Conservation (phyloP, 2,888 invertebrate species). For the Clivina fossor region DNA sequence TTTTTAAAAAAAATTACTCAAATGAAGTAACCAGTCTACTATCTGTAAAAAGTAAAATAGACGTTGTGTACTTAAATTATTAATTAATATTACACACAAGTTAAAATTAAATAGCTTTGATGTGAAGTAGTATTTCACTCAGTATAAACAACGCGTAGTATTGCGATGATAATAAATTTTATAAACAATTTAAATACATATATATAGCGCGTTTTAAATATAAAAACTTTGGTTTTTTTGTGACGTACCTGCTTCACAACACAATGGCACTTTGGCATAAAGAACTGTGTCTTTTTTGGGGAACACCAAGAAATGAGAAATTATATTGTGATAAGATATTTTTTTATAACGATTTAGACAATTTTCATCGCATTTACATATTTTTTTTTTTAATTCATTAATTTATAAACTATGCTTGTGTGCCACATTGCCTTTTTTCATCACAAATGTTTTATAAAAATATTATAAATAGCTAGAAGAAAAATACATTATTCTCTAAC, state of each 20-base stretch:
- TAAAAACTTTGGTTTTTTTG: constrained; percentile 7
- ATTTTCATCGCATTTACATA: constrained; percentile 10
- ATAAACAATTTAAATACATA: constrained; percentile 6
- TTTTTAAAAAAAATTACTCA: background rate
- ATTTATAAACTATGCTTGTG: constrained; percentile 20
- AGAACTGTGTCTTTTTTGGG: constrained; percentile 1
- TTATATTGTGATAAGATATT: constrained; percentile 31
- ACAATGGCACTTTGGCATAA: constrained; percentile 9
- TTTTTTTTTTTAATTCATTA: background rate
- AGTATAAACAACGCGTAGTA: constrained; percentile 7
- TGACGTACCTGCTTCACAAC: constrained; percentile 25
- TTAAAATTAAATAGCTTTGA: constrained; percentile 12
- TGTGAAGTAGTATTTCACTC: constrained; percentile 14
- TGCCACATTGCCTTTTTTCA: constrained; percentile 32
- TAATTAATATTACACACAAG: background rate
- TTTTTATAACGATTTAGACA: constrained; percentile 21
- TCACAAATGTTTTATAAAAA: constrained; percentile 27
- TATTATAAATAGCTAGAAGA: constrained; percentile 4
- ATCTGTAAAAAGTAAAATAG: background rate
- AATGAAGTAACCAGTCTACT: constrained; percentile 13
- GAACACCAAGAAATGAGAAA: constrained; percentile 14
- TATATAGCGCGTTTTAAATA: constrained; percentile 10
- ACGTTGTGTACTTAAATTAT: background rate
- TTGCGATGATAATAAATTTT: too few species aligned
- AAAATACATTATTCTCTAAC: constrained; percentile 2